A percentile compares a stretch with the other conserved stretches of the same genome.
These are phyloP conservation scores for Mormyrus proboscirostris DNA, from an alignment of 2,797 vertebrate genomes.

Conservation along the genomic window DNA sequence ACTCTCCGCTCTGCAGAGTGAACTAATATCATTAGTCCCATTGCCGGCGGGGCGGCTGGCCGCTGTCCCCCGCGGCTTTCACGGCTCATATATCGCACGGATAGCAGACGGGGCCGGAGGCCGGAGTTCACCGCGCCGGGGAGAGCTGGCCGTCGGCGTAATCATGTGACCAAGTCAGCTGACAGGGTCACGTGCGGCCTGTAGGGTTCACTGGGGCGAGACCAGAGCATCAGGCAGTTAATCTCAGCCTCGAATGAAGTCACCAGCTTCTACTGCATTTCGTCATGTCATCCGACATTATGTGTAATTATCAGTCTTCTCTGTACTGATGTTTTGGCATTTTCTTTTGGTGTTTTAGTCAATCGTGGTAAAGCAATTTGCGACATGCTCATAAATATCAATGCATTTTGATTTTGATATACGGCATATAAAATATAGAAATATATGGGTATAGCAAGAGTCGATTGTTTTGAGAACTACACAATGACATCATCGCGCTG, in stretches of 20 bases:
- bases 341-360: neutral
- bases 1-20: neutral
- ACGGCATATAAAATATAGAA: neutral
- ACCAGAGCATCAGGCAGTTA: neutral
- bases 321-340: neutral
- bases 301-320: neutral
- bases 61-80: neutral
- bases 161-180: neutral
- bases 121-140: constrained; percentile 14
- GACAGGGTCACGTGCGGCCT: neutral
- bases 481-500: neutral
- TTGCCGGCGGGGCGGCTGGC: neutral
- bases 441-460: neutral
- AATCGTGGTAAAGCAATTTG: neutral
- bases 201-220: neutral
- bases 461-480: neutral
- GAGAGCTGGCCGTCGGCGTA: neutral
- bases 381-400: neutral
- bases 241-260: neutral
- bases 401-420: neutral
- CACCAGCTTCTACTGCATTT: neutral
- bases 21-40: neutral
- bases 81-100: neutral
- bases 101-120: neutral
- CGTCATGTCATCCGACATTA: neutral